These are phyloP conservation scores for Xenopus petersii DNA, from an alignment of 2,797 vertebrate species.

Conservation along the genomic window DNA sequence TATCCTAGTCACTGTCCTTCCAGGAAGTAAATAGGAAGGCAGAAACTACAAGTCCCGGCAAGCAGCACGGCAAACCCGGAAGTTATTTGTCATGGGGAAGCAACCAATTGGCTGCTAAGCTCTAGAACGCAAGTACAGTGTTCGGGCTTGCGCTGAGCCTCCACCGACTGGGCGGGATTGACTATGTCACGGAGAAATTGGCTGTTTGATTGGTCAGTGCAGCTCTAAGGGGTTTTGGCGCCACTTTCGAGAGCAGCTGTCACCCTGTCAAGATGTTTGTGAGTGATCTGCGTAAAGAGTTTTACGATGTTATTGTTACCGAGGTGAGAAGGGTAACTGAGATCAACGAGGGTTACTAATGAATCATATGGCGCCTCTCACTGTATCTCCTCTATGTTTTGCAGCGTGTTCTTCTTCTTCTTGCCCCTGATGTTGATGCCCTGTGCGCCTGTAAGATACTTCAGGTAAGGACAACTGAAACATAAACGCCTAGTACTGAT, in stretches of 20 bases:
- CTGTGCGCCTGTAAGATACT: conserved; percentile 95
- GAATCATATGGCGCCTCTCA: too few species aligned
- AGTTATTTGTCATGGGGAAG: background rate
- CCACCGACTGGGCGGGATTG: background rate
- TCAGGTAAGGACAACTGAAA: conserved; percentile 72
- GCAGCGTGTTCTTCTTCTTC: conserved; percentile 90
- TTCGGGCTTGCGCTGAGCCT: background rate
- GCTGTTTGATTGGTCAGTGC: background rate
- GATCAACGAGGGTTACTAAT: too few species aligned
- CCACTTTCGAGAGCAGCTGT: conserved; percentile 27
- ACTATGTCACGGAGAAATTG: background rate
- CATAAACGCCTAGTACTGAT: too few species aligned
- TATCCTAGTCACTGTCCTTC: conserved; percentile 24
- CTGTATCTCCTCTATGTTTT: conserved; percentile 36
- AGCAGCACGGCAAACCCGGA: conserved; percentile 1
- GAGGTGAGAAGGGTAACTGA: conserved; percentile 69
- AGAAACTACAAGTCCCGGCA: conserved; percentile 56
- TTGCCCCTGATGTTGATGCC: conserved; percentile 88
- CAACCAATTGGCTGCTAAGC: background rate
- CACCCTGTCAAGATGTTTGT: conserved; percentile 76
- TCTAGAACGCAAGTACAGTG: background rate
- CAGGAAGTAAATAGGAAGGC: background rate
- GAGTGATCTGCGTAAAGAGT: conserved; percentile 85
- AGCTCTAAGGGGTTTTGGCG: conserved; percentile 37
- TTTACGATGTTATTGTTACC: conserved; percentile 84